Conservation (phyloP, 2,888 invertebrate genomes). For the Parelbella ahira region DNA sequence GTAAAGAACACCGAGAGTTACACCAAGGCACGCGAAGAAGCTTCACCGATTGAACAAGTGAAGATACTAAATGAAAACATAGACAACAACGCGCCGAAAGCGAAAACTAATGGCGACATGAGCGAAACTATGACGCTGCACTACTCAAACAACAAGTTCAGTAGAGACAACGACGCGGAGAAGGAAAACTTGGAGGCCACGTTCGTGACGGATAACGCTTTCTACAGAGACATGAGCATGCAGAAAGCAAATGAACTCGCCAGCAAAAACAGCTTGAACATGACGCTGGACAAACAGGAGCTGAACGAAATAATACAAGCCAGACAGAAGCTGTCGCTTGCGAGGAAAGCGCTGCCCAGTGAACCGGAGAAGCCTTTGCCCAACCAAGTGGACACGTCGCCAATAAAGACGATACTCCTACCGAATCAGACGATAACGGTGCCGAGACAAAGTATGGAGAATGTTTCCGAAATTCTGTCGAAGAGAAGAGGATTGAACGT, state of each 20-base stretch:
- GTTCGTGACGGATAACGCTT: slow-evolving; percentile 65
- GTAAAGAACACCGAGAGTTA: slow-evolving; percentile 64
- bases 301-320: slow-evolving; percentile 73
- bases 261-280: slow-evolving; percentile 55
- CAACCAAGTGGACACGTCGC: slow-evolving; percentile 48
- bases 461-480: slow-evolving; percentile 63
- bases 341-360: slow-evolving; percentile 54
- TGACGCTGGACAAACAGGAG: slow-evolving; percentile 69
- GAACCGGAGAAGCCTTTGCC: slow-evolving; percentile 51
- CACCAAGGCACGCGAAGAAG: slow-evolving; percentile 63
- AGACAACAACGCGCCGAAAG: slow-evolving; percentile 49
- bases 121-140: slow-evolving; percentile 66
- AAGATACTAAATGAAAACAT: slow-evolving; percentile 65
- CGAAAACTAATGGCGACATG: slow-evolving; percentile 49
- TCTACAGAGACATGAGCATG: slow-evolving; percentile 64
- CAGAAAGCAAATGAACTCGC: slow-evolving; percentile 50
- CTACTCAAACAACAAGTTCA: slow-evolving; percentile 64
- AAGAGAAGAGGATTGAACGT: slow-evolving; percentile 57
- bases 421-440: slow-evolving; percentile 71
- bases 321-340: slow-evolving; percentile 65
- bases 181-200: slow-evolving; percentile 61
- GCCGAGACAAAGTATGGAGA: slow-evolving; percentile 65
- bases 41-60: slow-evolving; percentile 60
- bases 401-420: slow-evolving; percentile 62
- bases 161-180: slow-evolving; percentile 54